Percentiles rank a stretch among this genome's conserved stretches.
phyloP scores from a whole-genome alignment of 1,140 invertebrate species.

The Ooceraea biroi region DNA sequence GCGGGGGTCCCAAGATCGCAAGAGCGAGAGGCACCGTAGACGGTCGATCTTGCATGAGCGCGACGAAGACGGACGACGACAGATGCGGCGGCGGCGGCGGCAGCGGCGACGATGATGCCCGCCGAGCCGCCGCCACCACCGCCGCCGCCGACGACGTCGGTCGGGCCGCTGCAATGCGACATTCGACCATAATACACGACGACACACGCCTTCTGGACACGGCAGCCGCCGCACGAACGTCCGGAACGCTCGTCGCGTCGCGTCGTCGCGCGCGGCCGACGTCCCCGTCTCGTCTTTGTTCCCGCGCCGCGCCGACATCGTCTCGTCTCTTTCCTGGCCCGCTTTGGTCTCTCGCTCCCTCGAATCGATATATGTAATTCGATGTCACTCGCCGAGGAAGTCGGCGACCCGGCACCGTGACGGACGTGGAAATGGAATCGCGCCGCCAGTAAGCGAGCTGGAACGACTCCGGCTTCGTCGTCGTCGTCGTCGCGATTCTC shows the following conservation, averaged over 20 bases:
- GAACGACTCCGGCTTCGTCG: background rate
- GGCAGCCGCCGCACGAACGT: constrained; percentile 16
- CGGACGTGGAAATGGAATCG: constrained; percentile 23
- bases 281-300: constrained; percentile 26
- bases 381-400: constrained; percentile 39
- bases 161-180: constrained; percentile 58
- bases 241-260: constrained; percentile 29
- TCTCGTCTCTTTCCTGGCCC: background rate
- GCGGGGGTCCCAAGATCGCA: constrained; percentile 28
- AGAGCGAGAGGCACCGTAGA: background rate
- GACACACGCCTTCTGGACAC: constrained; percentile 34
- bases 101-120: background rate
- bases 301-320: constrained; percentile 25
- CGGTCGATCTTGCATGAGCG: background rate
- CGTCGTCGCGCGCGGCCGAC: constrained; percentile 28
- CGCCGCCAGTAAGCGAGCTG: constrained; percentile 51
- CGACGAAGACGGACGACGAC: constrained; percentile 46
- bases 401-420: constrained; percentile 7
- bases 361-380: constrained; percentile 53
- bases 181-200: constrained; percentile 51
- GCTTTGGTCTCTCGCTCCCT: background rate
- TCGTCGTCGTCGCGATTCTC: background rate
- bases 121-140: background rate
- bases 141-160: background rate
- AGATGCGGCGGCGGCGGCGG: constrained; percentile 32